phyloP scores from a whole-genome alignment of 2,888 invertebrate genomes.

The Acrobasis suavella region DNA sequence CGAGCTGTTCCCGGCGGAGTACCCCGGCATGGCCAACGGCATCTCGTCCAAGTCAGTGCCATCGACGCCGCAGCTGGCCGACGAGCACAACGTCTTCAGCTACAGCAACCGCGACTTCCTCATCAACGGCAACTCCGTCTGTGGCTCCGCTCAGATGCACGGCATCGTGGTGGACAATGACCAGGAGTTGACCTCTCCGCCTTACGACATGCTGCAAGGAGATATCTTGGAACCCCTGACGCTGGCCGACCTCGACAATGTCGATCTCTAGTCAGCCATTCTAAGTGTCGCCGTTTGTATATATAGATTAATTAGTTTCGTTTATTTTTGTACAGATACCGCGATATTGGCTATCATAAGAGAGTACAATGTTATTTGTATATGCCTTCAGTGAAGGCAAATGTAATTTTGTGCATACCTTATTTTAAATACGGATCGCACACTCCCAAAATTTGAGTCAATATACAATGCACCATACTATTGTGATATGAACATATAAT shows the following conservation, averaged over 20 bases:
- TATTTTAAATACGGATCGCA: constrained; percentile 54
- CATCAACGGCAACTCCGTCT: constrained; percentile 83
- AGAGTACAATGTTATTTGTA: constrained; percentile 70
- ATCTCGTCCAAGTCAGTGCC: constrained; percentile 89
- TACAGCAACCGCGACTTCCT: constrained; percentile 84
- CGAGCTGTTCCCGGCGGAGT: constrained; percentile 58
- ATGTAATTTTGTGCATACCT: constrained; percentile 51
- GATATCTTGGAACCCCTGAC: constrained; percentile 68
- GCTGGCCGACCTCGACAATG: constrained; percentile 75
- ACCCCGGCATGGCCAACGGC: constrained; percentile 65
- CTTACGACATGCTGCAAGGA: constrained; percentile 71
- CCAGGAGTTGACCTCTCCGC: constrained; percentile 59
- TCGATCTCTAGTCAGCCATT: constrained; percentile 72
- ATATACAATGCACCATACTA: constrained; percentile 60
- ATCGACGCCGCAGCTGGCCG: constrained; percentile 84
- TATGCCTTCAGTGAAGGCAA: constrained; percentile 79
- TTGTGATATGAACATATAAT: constrained; percentile 58
- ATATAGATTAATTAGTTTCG: constrained; percentile 56
- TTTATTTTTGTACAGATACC: constrained; percentile 66
- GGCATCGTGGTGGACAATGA: constrained; percentile 57
- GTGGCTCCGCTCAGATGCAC: constrained; percentile 53
- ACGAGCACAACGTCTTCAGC: constrained; percentile 79
- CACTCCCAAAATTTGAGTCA: constrained; percentile 75
- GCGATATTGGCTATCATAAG: constrained; percentile 62
- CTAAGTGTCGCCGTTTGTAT: constrained; percentile 48